Evolutionary conservation across 1,140 invertebrate genomes (phyloP).

Genomic region (Atta texana): DNA sequence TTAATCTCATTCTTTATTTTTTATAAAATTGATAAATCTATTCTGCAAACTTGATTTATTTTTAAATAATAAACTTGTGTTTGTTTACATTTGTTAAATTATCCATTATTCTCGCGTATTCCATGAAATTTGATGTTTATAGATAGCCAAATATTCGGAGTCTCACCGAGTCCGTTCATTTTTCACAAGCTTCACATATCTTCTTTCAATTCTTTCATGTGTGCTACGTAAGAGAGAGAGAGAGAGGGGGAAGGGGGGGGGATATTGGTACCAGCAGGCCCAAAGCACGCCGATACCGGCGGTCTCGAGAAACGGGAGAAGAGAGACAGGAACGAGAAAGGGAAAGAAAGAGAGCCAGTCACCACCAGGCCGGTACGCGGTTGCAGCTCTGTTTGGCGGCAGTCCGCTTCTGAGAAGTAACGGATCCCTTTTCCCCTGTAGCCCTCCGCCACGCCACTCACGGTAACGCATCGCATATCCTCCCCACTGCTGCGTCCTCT

Average conservation of each 20-base stretch:
- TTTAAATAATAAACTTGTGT: background rate
- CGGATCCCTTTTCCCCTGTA: constrained; percentile 81
- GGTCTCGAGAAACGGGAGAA: constrained; percentile 31
- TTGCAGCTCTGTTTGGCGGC: constrained; percentile 83
- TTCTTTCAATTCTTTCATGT: constrained; percentile 24
- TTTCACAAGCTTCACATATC: constrained; percentile 46
- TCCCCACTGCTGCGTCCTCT: constrained; percentile 13
- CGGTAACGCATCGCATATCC: constrained; percentile 68
- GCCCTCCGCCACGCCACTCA: constrained; percentile 53
- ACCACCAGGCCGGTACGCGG: constrained; percentile 70
- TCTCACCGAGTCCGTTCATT: background rate
- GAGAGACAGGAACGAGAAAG: background rate
- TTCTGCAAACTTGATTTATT: too few relatives aligned
- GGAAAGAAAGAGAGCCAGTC: constrained; percentile 57
- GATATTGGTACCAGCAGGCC: constrained; percentile 55
- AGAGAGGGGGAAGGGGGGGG: background rate
- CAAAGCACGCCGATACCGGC: constrained; percentile 48
- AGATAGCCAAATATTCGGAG: background rate
- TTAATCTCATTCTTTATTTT: background rate
- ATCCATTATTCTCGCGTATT: background rate
- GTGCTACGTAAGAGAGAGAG: background rate
- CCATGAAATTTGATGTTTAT: constrained; percentile 4
- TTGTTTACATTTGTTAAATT: background rate
- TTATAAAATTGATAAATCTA: background rate
- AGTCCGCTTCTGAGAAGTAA: constrained; percentile 85